These are phyloP conservation scores for Scaptodrosophila latifasciaeformis DNA, from an alignment of 2,888 invertebrate genomes.

Conservation along the genomic window DNA sequence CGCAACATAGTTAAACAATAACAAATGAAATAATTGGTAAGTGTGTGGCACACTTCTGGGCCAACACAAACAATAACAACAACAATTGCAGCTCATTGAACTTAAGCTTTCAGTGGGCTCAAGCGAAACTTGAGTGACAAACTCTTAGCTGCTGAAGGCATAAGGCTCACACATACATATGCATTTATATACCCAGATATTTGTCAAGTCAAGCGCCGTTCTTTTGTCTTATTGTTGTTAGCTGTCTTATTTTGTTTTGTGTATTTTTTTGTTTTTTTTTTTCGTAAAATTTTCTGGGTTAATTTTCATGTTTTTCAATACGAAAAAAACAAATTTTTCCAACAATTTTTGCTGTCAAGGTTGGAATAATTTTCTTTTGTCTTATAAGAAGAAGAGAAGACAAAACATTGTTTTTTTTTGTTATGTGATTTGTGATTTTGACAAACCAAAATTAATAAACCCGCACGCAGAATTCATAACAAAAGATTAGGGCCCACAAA, in stretches of 20 bases:
- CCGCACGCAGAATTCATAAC: conserved; percentile 41
- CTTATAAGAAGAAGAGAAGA: conserved; percentile 46
- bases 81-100: conserved; percentile 60
- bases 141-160: too few species aligned
- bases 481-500: conserved; percentile 54
- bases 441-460: conserved; percentile 52
- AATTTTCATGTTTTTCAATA: conserved; percentile 43
- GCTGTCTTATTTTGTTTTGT: not conserved
- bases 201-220: conserved; percentile 37
- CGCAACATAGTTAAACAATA: conserved; percentile 32
- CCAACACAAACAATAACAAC: too few species aligned
- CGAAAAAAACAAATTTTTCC: conserved; percentile 26
- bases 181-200: not conserved
- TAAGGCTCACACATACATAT: not conserved
- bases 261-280: not conserved
- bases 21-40: conserved; percentile 1
- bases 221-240: conserved; percentile 61
- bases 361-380: conserved; percentile 67
- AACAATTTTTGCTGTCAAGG: conserved; percentile 70
- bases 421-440: not conserved
- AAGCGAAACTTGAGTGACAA: conserved; percentile 29
- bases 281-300: conserved; percentile 35
- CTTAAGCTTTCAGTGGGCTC: too few species aligned
- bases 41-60: conserved; percentile 56
- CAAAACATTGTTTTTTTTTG: conserved; percentile 29